Percentiles rank a stretch among this genome's conserved stretches.
These are phyloP conservation scores for Temnothorax nylanderi DNA, from an alignment of 1,140 invertebrate genomes.

Conservation along the genomic window DNA sequence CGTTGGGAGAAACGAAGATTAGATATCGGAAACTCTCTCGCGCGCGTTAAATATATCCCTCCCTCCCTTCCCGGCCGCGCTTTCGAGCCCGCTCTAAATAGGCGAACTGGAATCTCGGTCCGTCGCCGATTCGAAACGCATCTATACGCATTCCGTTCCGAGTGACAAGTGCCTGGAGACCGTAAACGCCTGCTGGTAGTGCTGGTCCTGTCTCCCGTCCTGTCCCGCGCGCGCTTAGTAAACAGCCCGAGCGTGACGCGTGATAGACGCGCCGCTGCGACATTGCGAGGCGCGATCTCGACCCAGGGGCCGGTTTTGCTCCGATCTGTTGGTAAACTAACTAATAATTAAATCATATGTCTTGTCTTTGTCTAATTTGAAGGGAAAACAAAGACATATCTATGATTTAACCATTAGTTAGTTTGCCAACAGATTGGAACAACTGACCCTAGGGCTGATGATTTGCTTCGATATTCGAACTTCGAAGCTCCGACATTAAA, in stretches of 20 bases:
- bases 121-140: slow-evolving; percentile 64
- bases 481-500: too few species aligned
- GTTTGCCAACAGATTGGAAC: too few species aligned
- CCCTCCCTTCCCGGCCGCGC: background rate
- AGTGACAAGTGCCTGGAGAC: slow-evolving; percentile 72
- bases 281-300: background rate
- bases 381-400: too few species aligned
- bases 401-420: too few species aligned
- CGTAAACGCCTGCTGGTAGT: slow-evolving; percentile 44
- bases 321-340: too few species aligned
- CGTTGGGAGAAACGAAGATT: slow-evolving; percentile 56
- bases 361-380: too few species aligned
- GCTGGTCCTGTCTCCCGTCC: slow-evolving; percentile 20
- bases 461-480: too few species aligned
- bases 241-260: slow-evolving; percentile 1
- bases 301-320: background rate
- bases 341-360: too few species aligned
- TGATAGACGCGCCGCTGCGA: background rate
- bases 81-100: slow-evolving; percentile 73
- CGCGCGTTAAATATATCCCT: slow-evolving; percentile 59
- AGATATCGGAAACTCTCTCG: slow-evolving; percentile 54
- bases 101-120: slow-evolving; percentile 64
- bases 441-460: too few species aligned
- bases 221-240: background rate
- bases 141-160: slow-evolving; percentile 68